Percentiles rank a stretch among this genome's conserved stretches.
These are phyloP conservation scores for Danaus plexippus DNA, from an alignment of 1,140 invertebrate genomes.

Conservation along the genomic window DNA sequence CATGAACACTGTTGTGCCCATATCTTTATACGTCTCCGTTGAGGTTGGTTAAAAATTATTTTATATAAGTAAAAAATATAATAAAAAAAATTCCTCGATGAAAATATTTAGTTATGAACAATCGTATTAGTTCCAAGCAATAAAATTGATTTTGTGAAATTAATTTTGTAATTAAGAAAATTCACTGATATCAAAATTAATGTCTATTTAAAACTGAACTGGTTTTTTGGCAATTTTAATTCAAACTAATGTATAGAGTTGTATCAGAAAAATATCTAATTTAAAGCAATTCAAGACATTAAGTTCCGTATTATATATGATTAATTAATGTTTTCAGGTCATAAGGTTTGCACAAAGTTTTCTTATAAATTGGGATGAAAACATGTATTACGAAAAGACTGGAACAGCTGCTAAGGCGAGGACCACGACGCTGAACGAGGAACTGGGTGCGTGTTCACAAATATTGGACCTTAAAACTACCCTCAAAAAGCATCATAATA, in stretches of 20 bases:
- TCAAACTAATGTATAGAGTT: too few species aligned
- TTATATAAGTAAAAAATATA: not conserved
- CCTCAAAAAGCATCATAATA: too few species aligned
- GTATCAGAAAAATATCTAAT: too few species aligned
- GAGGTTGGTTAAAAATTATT: slow-evolving; percentile 76
- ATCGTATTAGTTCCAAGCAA: too few species aligned
- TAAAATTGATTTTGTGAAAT: too few species aligned
- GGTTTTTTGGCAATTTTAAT: too few species aligned
- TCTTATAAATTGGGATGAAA: slow-evolving; percentile 97
- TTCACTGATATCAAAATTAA: too few species aligned
- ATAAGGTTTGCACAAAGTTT: slow-evolving; percentile 97
- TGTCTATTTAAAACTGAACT: too few species aligned
- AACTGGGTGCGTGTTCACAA: slow-evolving; percentile 78
- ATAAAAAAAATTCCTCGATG: not conserved
- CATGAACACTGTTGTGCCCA: slow-evolving; percentile 99
- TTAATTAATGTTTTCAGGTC: slow-evolving; percentile 73
- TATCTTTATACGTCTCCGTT: slow-evolving; percentile 97
- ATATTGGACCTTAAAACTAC: not conserved
- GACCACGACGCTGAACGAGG: slow-evolving; percentile 98
- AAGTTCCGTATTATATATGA: not conserved
- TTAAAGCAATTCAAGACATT: too few species aligned
- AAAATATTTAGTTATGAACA: not conserved
- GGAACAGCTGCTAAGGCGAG: slow-evolving; percentile 96
- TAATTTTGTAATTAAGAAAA: too few species aligned
- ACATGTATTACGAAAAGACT: slow-evolving; percentile 93